These are phyloP conservation scores for Helleia helle DNA, from an alignment of 2,888 invertebrate genomes.

Conservation along the genomic window DNA sequence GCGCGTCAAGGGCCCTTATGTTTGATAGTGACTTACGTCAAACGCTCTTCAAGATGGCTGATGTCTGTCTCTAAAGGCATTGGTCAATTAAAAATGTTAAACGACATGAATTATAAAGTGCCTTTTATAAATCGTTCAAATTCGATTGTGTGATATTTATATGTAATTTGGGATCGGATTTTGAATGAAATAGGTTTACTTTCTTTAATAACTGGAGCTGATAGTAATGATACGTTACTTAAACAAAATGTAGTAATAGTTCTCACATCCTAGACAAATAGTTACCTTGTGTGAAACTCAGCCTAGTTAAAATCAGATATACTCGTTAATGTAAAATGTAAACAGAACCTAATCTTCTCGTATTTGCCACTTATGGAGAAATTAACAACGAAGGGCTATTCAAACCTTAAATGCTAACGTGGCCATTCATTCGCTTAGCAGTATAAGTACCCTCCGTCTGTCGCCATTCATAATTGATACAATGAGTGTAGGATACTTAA, in stretches of 20 bases:
- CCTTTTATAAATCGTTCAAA: background rate
- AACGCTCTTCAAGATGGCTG: conserved; percentile 35
- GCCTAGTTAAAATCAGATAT: conserved; percentile 50
- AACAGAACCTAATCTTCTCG: conserved; percentile 63
- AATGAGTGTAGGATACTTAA: no score
- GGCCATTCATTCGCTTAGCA: conserved; percentile 1
- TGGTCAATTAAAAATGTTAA: conserved; percentile 18
- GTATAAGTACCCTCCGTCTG: background rate
- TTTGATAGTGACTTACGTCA: conserved; percentile 42
- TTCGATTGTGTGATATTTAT: background rate
- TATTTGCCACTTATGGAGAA: conserved; percentile 57
- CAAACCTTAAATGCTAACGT: conserved; percentile 32
- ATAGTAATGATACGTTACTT: no score
- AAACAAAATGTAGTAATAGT: no score
- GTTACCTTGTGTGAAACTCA: conserved; percentile 53
- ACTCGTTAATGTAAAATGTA: conserved; percentile 48
- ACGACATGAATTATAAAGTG: background rate
- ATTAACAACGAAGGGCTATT: conserved; percentile 54
- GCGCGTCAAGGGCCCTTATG: conserved; percentile 39
- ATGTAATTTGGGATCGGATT: no score
- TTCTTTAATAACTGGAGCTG: no score
- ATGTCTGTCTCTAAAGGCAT: conserved; percentile 11
- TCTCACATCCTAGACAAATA: conserved; percentile 47
- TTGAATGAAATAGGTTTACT: no score
- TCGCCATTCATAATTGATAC: no score